phyloP scores from a whole-genome alignment of 1,140 invertebrate genomes.

The Drosophila nigrodunni region DNA sequence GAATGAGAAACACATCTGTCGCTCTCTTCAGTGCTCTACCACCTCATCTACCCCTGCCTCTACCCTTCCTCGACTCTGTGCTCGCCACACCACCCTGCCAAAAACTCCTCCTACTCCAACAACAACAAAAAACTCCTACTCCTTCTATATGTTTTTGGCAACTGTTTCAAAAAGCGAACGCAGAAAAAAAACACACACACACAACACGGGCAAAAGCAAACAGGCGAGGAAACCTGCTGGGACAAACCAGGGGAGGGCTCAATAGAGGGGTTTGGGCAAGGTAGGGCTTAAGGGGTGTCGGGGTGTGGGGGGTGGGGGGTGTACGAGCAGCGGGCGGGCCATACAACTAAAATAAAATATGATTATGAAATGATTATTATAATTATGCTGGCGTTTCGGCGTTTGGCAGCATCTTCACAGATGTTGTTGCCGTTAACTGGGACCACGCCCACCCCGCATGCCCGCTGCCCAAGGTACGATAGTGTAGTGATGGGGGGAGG shows the following conservation, averaged over 20 bases:
- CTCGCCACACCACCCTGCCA: slow-evolving; percentile 6
- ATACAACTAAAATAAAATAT: slow-evolving; percentile 80
- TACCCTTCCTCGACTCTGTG: not conserved
- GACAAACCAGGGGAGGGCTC: slow-evolving; percentile 25
- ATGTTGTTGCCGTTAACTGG: slow-evolving; percentile 81
- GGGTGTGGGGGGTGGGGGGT: not conserved
- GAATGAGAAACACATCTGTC: slow-evolving; percentile 85
- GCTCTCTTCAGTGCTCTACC: slow-evolving; percentile 41
- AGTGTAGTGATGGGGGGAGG: not conserved
- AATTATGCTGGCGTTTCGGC: slow-evolving; percentile 71
- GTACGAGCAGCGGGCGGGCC: slow-evolving; percentile 56
- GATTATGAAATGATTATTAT: slow-evolving; percentile 84
- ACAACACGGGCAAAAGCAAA: slow-evolving; percentile 27
- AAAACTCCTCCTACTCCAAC: not conserved
- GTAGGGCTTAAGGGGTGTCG: too few species aligned
- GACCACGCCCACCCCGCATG: slow-evolving; percentile 58
- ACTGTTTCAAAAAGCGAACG: slow-evolving; percentile 71
- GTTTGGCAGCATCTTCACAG: slow-evolving; percentile 77
- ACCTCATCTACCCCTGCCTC: not conserved
- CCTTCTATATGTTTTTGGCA: slow-evolving; percentile 60
- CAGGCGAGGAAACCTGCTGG: slow-evolving; percentile 50
- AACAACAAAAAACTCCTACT: not conserved
- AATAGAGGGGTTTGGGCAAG: slow-evolving; percentile 18
- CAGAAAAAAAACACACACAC: not conserved
- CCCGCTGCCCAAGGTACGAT: slow-evolving; percentile 8